phyloP scores from a whole-genome alignment of 2,113 vertebrate genomes.

The Phycodurus eques region DNA sequence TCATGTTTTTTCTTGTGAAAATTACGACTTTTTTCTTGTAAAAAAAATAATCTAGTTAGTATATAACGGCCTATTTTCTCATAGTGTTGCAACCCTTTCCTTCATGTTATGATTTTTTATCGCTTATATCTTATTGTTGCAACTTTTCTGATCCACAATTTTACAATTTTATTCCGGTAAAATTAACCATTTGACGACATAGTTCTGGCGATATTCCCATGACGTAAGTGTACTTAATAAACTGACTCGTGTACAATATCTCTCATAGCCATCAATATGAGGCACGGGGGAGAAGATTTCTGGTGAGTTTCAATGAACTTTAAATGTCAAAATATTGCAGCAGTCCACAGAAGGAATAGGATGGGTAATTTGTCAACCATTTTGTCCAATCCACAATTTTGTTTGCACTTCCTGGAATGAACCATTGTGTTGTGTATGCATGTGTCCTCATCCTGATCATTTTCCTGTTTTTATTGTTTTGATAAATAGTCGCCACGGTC shows the following conservation, averaged over 20 bases:
- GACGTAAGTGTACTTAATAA: not conserved
- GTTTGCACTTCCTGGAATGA: constrained; percentile 27
- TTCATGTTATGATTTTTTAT: not conserved
- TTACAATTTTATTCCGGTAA: not conserved
- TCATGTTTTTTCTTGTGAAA: no score
- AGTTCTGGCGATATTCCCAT: not conserved
- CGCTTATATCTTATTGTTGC: not conserved
- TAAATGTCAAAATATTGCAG: not conserved
- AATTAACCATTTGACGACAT: not conserved
- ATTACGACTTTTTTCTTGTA: no score
- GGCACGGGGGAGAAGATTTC: not conserved
- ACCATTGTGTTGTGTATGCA: constrained; percentile 30
- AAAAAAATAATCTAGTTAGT: not conserved
- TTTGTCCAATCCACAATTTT: constrained; percentile 14
- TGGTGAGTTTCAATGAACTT: constrained; percentile 2
- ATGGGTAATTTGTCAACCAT: constrained; percentile 6
- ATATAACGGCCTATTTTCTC: not conserved
- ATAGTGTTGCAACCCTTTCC: no score
- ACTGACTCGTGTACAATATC: not conserved
- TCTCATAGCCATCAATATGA: not conserved
- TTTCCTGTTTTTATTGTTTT: not conserved
- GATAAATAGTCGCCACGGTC: not conserved
- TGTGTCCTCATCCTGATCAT: constrained; percentile 28
- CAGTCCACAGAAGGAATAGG: not conserved
- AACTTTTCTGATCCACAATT: not conserved